Conservation (phyloP, 2,797 vertebrate species). For the Craterocephalus amniculus region DNA sequence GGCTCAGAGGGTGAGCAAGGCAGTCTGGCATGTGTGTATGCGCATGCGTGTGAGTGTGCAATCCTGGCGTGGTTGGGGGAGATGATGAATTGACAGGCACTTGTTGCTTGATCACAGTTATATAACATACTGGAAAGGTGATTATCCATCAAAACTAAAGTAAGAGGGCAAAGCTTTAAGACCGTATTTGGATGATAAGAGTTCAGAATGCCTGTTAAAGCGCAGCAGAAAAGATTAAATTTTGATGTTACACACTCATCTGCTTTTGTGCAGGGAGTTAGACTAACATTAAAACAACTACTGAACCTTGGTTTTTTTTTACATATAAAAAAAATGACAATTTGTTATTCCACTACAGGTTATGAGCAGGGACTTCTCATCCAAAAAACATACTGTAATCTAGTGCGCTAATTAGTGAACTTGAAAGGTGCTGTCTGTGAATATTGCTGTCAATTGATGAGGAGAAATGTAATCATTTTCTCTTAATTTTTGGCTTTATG, state of each 20-base stretch:
- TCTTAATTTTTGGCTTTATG: slow-evolving; percentile 1
- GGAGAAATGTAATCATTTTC: not conserved
- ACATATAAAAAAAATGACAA: not conserved
- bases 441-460: not conserved
- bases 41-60: slow-evolving; percentile 5
- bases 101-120: slow-evolving; percentile 45
- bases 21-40: slow-evolving; percentile 33
- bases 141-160: slow-evolving; percentile 43
- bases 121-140: slow-evolving; percentile 44
- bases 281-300: not conserved
- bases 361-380: not conserved
- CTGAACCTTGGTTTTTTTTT: not conserved
- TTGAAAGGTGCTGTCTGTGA: not conserved
- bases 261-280: not conserved
- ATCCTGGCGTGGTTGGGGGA: slow-evolving; percentile 19
- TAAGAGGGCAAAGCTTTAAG: not conserved
- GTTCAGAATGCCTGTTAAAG: not conserved
- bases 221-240: not conserved
- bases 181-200: not conserved
- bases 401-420: not conserved
- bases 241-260: not conserved
- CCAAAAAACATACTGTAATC: not conserved
- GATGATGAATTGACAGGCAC: slow-evolving; percentile 48
- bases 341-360: not conserved
- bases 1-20: slow-evolving; percentile 35